These are phyloP conservation scores for Ariopsis seemanni DNA, from an alignment of 2,113 vertebrate species.

Conservation along the genomic window DNA sequence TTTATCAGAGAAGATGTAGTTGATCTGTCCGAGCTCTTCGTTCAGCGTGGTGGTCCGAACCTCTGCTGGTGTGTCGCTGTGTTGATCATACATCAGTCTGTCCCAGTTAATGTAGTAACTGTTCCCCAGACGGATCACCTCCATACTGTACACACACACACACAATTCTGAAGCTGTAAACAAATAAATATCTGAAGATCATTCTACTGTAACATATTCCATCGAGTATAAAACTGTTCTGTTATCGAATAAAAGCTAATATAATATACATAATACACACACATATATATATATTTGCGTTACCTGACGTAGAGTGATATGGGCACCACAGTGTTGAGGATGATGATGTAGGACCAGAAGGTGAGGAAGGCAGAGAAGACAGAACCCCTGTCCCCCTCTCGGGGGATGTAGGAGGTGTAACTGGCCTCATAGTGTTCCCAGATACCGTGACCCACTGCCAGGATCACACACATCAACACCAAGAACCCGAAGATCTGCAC, in stretches of 20 bases:
- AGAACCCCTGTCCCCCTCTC: conserved; percentile 70
- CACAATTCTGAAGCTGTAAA: not conserved
- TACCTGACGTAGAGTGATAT: conserved; percentile 97
- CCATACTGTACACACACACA: conserved; percentile 38
- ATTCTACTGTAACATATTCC: not conserved
- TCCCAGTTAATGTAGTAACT: conserved; percentile 98
- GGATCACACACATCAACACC: conserved; percentile 82
- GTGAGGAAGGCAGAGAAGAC: conserved; percentile 79
- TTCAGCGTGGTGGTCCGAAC: conserved; percentile 94
- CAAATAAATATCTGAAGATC: not conserved
- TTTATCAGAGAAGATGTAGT: conserved; percentile 96
- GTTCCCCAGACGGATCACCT: conserved; percentile 91
- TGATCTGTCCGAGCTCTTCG: conserved; percentile 95
- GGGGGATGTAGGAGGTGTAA: conserved; percentile 84
- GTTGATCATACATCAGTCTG: conserved; percentile 84
- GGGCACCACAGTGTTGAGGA: conserved; percentile 95
- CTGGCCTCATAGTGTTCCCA: conserved; percentile 81
- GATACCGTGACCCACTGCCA: conserved; percentile 86
- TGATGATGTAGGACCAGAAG: conserved; percentile 98
- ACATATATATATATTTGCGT: not conserved
- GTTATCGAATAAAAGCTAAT: conserved; percentile 55
- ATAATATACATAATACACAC: conserved; percentile 22
- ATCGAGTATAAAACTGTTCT: not conserved
- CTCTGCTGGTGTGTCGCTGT: conserved; percentile 80
- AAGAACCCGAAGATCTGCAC: conserved; percentile 88